Base-by-base conservation (phyloP, 2,888 invertebrate genomes). In the Cephus spinipes region DNA sequence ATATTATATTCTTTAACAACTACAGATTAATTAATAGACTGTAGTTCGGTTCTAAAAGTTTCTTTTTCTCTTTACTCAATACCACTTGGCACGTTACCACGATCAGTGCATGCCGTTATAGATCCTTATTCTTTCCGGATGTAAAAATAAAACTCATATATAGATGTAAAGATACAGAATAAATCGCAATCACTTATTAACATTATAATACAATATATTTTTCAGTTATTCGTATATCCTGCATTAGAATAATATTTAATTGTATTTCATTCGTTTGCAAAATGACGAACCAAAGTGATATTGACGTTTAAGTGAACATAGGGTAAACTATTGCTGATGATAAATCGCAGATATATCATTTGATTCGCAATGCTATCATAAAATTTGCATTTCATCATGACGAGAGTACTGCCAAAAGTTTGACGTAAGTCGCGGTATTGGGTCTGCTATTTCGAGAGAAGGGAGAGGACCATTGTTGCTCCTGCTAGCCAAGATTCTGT, bases 391-490 rank as follows among this genome's bases (percentile, higher is more conserved):
- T 79, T 83, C 82, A 76, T 83, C 83, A 83, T 77, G 79, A 77
- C 75, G 34, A 80, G 75, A 68, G 79, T 78, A 77, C 77, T 85
- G 87, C 85, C 86, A 86, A 86, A 80, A 80, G 80, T 83, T 86
- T 86, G 85, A 85, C 86, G 85, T 78, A 85, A 85, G 83, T 82
- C 78, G 80, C 77, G 80, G 83, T 86, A 87, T 87, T 85, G 86
- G 82, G 87, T 85, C 78, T 85, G 82, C 85, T 88, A 88, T 88
- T 88, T 88, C 82, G 83, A 86, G 86, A 80, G 79, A 82, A 75
- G 79, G 75, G 83, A 80, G 73, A 81, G 80, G 79, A 83, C 79
- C 79, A 82, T 83, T 83, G 76, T 82, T 79, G 79, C 74, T 31
- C 31, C 15, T 34, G 73, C 55, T 71, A 55, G 80, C 80, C 80